These are phyloP conservation scores for Leptocoma aspasia DNA, from an alignment of 2,113 vertebrate genomes.

Conservation along the genomic window DNA sequence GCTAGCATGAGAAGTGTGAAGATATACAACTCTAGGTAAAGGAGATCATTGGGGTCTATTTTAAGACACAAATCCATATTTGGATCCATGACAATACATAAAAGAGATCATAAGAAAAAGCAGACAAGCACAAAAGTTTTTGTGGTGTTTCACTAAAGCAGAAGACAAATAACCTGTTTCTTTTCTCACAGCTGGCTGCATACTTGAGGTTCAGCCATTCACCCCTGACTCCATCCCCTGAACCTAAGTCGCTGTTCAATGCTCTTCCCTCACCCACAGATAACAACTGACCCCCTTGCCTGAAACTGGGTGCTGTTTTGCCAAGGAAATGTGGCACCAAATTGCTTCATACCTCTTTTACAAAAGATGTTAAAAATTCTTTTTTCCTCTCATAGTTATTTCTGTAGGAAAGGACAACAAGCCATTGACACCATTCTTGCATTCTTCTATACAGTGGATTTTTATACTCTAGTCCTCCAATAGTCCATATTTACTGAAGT, in stretches of 20 bases:
- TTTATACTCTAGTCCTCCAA: background rate
- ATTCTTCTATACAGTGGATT: background rate
- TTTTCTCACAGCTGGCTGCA: background rate
- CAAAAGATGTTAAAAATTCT: background rate
- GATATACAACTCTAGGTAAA: background rate
- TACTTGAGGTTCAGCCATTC: background rate
- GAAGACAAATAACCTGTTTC: background rate
- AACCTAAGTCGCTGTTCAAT: rapidly evolving
- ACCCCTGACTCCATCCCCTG: background rate
- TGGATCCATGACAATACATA: background rate
- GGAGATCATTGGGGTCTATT: background rate
- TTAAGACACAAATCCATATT: background rate
- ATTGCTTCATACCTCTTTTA: background rate
- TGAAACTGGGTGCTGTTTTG: background rate
- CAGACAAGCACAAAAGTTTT: background rate
- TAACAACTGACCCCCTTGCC: background rate
- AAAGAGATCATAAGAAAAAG: background rate
- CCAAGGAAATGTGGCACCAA: background rate
- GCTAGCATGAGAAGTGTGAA: background rate
- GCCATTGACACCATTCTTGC: background rate
- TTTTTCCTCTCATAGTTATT: background rate
- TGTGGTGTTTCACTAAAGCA: background rate
- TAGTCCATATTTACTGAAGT: background rate
- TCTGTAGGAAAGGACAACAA: background rate
- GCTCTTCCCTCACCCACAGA: background rate